Base-by-base conservation (phyloP, 2,113 vertebrate genomes). In the Pionites leucogaster region DNA sequence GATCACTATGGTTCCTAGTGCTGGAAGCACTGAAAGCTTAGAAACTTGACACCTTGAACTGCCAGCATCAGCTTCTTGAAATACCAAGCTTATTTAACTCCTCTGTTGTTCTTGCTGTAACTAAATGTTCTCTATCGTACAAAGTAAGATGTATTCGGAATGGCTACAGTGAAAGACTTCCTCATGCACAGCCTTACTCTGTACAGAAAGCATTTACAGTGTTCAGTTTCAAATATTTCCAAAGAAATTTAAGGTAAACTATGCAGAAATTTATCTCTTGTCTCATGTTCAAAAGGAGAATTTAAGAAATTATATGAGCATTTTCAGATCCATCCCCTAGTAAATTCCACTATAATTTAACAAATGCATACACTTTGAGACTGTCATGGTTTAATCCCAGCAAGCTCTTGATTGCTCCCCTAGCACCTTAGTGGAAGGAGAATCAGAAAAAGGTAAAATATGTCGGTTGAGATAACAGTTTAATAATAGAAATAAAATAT, bases 91-190 rank as follows among this genome's bases (percentile, higher is more conserved):
- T 11, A 31, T 65, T 31, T 25, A 20, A n/a, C 7, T 57, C 22
- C 13, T 49, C n/a, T 7, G 11, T 11, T 39, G 6, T 50, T 67
- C 13, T 39, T 57, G 15, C 35, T 62, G 15, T 41, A 80, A 67
- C 29, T 69, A 52, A 55, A 72, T 0, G 0, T 14, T 68, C 9
- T 23, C 24, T 25, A 2, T 20, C n/a, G 22, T 35, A 60, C 47
- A 76, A 46, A 87, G 9, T 7, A 28, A 75, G 24, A 76, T 52
- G 10, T 24, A 37, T 59, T 64, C 44, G 39, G 31, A 72, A 82
- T 11, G 9, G 14, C 37, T 71, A 3, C 6, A 46, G 20, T 50
- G 44, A 62, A 70, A 46, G 35, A 22, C 13, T 80, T 50, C n/a
- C 24, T 83, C 57, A 31, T 13, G 19, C 10, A 39, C 35, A 79